Evolutionary conservation across 2,888 invertebrate genomes (phyloP), one percentile per base, ranked within the genome.

Genomic region (Campaea margaritaria): DNA sequence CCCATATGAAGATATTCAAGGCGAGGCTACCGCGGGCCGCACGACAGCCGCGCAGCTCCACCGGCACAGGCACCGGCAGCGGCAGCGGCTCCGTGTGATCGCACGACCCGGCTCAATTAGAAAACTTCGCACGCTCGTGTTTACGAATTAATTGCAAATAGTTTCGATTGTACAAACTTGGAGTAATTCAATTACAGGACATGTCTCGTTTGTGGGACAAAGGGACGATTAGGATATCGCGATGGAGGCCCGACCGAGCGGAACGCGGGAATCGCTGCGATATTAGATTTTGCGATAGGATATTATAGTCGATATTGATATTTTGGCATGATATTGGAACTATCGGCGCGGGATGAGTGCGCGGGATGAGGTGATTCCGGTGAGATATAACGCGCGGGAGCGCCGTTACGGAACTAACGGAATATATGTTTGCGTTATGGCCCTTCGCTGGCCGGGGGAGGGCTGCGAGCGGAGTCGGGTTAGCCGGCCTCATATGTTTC

Each of bases 81-180:
- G n/a, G n/a, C n/a, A n/a, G n/a, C n/a, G n/a, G n/a, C 12, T n/a
- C 12, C 12, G 12, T n/a, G 36, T n/a, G 5, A 36, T 36, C n/a
- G 36, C 10, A 34, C 34, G 42, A 38, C 47, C 39, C 10, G 15
- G 34, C 44, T 45, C 50, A 50, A 64, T 60, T 54, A 45, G 45
- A 47, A 51, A 54, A 51, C 50, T 47, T 46, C 13, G 16, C 47
- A 31, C 39, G 34, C n/a, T 31, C 46, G 38, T 38, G 50, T 43
- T 51, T 56, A 52, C 48, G 42, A 57, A 49, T 36, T 58, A 64
- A 60, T 60, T 44, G 46, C 39, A 58, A 61, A 61, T 64, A 56
- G 64, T 64, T 61, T 53, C 31, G 21, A 57, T 41, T 45, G 16
- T 43, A 42, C 43, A 45, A 54, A 55, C 36, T 58, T 46, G 34